These are phyloP conservation scores for Tachina fera DNA, from an alignment of 2,888 invertebrate species.

Conservation along the genomic window DNA sequence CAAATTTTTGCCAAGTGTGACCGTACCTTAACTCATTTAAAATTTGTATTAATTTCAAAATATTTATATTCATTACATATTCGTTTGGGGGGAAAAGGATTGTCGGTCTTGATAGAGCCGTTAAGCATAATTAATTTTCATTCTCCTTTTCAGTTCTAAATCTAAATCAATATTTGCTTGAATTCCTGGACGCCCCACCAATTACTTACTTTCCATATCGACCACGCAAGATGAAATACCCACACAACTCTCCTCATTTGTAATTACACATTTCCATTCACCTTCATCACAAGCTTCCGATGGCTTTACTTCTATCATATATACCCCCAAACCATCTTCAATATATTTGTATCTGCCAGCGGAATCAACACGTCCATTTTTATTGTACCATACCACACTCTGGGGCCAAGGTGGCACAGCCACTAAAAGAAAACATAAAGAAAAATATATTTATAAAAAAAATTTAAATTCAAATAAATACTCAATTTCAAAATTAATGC, in stretches of 20 bases:
- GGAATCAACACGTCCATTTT: slow-evolving; percentile 89
- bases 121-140: no score
- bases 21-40: no score
- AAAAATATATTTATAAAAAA: background rate
- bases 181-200: background rate
- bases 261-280: slow-evolving; percentile 95
- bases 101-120: no score
- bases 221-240: slow-evolving; percentile 90
- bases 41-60: no score
- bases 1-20: no score
- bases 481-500: slow-evolving; percentile 11
- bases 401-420: slow-evolving; percentile 94
- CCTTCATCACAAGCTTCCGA: slow-evolving; percentile 93
- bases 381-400: slow-evolving; percentile 93
- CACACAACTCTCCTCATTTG: slow-evolving; percentile 89
- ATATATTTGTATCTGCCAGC: slow-evolving; percentile 88
- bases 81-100: no score
- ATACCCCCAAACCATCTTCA: slow-evolving; percentile 93
- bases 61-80: no score
- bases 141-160: background rate
- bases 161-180: background rate
- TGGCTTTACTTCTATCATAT: slow-evolving; percentile 89
- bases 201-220: slow-evolving; percentile 89
- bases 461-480: background rate
- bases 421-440: slow-evolving; percentile 82